Evolutionary conservation across 2,797 vertebrate species (phyloP).

Genomic region (Dermochelys coriacea): DNA sequence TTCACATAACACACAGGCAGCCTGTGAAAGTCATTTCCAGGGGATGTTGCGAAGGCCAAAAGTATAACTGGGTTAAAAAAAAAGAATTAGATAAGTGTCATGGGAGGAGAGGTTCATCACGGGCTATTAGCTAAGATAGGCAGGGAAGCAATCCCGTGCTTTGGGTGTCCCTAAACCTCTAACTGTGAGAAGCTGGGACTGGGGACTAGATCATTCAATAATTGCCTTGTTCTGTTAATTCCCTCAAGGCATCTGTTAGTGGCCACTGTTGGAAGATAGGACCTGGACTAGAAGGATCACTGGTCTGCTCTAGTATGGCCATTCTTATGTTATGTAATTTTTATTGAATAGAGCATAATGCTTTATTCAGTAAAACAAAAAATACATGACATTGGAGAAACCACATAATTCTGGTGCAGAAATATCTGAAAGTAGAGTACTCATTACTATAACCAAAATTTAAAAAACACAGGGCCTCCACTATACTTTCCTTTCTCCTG

Average conservation of each 20-base stretch:
- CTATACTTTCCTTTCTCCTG: neutral
- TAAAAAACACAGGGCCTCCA: neutral
- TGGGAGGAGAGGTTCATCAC: neutral
- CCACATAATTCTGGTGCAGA: too few relatives aligned
- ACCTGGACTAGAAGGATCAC: too few relatives aligned
- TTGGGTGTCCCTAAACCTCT: neutral
- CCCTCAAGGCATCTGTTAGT: too few relatives aligned
- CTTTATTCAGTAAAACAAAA: neutral
- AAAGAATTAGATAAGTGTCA: neutral
- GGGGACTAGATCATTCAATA: neutral
- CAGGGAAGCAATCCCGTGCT: neutral
- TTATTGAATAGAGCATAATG: neutral
- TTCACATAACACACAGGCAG: neutral
- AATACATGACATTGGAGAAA: neutral
- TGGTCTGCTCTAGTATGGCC: too few relatives aligned
- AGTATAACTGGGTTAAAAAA: neutral
- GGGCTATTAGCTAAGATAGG: neutral
- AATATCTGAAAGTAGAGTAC: too few relatives aligned
- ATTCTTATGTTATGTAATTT: neutral
- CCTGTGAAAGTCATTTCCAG: neutral
- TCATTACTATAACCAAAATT: neutral
- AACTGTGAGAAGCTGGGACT: neutral
- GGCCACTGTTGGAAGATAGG: too few relatives aligned
- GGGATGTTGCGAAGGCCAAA: neutral
- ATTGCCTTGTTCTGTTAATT: neutral